phyloP scores from a whole-genome alignment of 2,113 vertebrate genomes.

The Nycticebus coucang region DNA sequence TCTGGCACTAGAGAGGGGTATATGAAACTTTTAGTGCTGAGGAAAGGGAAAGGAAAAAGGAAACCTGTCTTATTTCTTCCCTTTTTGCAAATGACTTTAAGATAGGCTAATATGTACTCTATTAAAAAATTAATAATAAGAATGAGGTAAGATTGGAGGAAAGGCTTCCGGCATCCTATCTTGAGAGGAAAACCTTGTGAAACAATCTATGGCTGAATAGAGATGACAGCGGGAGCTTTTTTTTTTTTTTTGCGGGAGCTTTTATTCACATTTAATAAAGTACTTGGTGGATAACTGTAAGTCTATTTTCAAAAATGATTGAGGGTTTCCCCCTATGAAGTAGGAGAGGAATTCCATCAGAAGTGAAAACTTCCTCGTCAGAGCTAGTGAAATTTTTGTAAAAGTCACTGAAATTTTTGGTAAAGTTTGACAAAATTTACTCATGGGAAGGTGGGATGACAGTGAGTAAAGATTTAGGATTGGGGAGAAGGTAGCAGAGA shows the following conservation, averaged over 20 bases:
- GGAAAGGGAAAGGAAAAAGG: background rate
- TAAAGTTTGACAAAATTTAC: slow-evolving; percentile 51
- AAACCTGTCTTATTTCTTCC: background rate
- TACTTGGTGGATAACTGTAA: background rate
- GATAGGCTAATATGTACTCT: background rate
- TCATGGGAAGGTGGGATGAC: background rate
- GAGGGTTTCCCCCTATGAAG: background rate
- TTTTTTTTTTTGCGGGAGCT: no score
- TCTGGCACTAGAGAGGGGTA: no score
- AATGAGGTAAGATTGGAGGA: background rate
- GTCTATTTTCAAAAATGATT: slow-evolving; percentile 15
- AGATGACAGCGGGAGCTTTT: background rate
- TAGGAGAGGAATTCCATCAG: background rate
- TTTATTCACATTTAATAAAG: slow-evolving; percentile 14
- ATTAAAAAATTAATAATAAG: background rate
- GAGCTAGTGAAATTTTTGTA: background rate
- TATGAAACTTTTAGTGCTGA: no score
- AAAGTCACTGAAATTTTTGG: background rate
- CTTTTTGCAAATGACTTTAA: slow-evolving; percentile 22
- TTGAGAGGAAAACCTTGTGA: background rate
- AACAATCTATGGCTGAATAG: background rate
- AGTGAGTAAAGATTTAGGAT: background rate
- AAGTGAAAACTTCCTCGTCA: slow-evolving; percentile 53
- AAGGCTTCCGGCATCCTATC: background rate
- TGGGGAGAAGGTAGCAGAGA: background rate